Evolutionary conservation across 2,797 vertebrate species (phyloP).

Genomic region (Sebastes melanostomus): DNA sequence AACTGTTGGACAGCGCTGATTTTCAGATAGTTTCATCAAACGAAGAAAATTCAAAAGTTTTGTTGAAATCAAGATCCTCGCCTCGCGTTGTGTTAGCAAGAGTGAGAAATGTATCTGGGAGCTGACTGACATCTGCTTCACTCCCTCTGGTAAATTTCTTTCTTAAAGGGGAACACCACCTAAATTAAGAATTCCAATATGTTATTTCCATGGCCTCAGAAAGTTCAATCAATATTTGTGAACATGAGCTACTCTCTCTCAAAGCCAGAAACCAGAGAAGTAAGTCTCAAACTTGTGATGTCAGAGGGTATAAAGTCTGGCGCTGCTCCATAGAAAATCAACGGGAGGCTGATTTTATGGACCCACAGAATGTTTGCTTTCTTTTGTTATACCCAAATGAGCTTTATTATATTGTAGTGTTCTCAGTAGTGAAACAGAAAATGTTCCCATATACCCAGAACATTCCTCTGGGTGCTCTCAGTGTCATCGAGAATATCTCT

Average conservation of each 20-base stretch:
- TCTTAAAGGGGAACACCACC: background rate
- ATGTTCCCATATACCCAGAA: background rate
- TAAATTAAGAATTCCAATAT: background rate
- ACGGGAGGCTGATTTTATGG: no score
- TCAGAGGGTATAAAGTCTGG: no score
- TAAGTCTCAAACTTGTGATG: no score
- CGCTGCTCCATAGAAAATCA: no score
- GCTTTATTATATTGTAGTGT: background rate
- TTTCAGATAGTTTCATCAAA: constrained; percentile 37
- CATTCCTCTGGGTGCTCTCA: background rate
- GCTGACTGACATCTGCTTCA: background rate
- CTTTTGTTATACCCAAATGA: background rate
- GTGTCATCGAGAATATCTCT: background rate
- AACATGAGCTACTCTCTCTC: background rate
- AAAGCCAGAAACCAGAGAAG: background rate
- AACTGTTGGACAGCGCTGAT: constrained; percentile 21
- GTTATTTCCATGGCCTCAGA: no score
- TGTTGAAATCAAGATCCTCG: constrained; percentile 30
- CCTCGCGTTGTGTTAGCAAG: background rate
- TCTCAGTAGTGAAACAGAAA: no score
- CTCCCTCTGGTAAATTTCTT: background rate
- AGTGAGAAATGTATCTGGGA: background rate
- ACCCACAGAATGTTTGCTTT: background rate
- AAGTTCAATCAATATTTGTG: background rate
- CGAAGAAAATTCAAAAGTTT: constrained; percentile 11